Evolutionary conservation across 2,113 vertebrate genomes (phyloP).

Genomic region (Vicugna pacos): DNA sequence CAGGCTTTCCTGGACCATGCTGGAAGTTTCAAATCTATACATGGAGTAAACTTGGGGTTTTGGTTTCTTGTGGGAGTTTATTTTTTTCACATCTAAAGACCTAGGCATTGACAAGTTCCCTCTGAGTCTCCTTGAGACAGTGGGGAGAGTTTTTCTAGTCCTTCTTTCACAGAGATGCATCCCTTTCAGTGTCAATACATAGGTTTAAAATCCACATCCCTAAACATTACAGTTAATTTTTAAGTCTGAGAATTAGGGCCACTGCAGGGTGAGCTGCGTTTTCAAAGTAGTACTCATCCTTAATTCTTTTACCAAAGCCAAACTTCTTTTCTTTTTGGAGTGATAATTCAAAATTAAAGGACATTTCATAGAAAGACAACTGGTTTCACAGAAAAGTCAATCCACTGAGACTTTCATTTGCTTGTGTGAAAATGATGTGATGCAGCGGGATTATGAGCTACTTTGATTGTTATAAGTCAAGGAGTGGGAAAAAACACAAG

Average conservation of each 20-base stretch:
- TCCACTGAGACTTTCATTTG: background rate
- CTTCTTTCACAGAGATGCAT: background rate
- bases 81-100: background rate
- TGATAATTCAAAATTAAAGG: constrained; percentile 6
- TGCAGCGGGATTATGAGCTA: background rate
- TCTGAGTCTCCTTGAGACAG: background rate
- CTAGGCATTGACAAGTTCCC: background rate
- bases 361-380: background rate
- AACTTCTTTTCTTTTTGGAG: background rate
- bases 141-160: background rate
- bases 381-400: background rate
- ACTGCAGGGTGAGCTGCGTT: background rate
- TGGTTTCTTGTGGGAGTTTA: background rate
- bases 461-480: background rate
- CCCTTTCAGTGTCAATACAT: background rate
- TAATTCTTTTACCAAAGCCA: background rate
- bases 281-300: background rate
- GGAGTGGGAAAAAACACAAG: background rate
- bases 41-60: background rate
- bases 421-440: background rate
- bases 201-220: background rate
- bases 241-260: background rate
- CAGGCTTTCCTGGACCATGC: background rate
- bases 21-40: background rate
- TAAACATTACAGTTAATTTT: background rate